A percentile compares a stretch with the other conserved stretches of the same genome.
Conservation (phyloP, 2,888 invertebrate species). For the Parapristionchus giblindavisi region DNA sequence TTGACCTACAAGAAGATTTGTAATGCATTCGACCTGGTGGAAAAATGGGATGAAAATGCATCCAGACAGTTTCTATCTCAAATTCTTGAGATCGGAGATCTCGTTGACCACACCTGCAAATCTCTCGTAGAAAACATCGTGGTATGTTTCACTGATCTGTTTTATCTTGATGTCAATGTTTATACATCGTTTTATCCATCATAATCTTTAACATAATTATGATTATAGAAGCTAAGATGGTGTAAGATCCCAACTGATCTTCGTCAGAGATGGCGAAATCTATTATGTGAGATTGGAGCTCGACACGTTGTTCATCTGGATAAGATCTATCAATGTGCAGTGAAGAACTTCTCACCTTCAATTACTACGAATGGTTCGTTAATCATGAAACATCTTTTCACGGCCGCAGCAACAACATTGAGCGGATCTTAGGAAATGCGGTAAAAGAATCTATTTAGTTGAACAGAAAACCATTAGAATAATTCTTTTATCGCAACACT, state of each 20-base stretch:
- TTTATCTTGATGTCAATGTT: not conserved
- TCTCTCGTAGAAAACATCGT: slow-evolving; percentile 34
- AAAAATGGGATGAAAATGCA: slow-evolving; percentile 30
- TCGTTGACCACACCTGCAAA: slow-evolving; percentile 36
- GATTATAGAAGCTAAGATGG: slow-evolving; percentile 37
- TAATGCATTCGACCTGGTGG: slow-evolving; percentile 34
- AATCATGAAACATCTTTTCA: not conserved
- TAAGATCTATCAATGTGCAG: slow-evolving; percentile 27
- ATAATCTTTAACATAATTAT: not conserved
- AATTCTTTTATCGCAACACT: too few species aligned
- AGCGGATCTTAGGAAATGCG: not conserved
- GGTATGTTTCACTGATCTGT: not conserved
- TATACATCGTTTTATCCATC: not conserved
- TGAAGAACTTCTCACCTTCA: slow-evolving; percentile 5
- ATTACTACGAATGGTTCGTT: slow-evolving; percentile 20
- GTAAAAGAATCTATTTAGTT: not conserved
- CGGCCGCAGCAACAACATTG: not conserved
- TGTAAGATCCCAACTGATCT: slow-evolving; percentile 23
- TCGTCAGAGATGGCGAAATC: slow-evolving; percentile 29
- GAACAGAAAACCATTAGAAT: not conserved
- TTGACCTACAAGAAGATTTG: slow-evolving; percentile 38
- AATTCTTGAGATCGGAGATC: slow-evolving; percentile 23
- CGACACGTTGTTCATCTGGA: slow-evolving; percentile 36
- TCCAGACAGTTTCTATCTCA: slow-evolving; percentile 27
- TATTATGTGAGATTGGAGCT: slow-evolving; percentile 36